Evolutionary conservation across 2,888 invertebrate genomes (phyloP).

Genomic region (Dastarcus helophoroides): DNA sequence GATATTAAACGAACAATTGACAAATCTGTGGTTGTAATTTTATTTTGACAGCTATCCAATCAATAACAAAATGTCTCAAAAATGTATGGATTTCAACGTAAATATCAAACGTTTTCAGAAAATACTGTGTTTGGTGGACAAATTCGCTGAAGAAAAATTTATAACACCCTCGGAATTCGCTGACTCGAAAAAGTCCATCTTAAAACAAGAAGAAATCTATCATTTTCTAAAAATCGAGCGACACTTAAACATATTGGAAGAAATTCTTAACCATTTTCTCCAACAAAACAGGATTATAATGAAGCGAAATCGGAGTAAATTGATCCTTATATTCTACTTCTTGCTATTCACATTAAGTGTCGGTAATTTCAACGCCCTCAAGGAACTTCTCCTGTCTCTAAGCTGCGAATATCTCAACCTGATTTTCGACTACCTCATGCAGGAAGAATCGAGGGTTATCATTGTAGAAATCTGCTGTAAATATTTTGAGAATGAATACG

Average conservation of each 20-base stretch:
- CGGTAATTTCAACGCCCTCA: constrained; percentile 18
- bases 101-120: too few relatives aligned
- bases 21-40: too few relatives aligned
- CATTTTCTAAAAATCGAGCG: constrained; percentile 8
- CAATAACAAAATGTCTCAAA: too few relatives aligned
- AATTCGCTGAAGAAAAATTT: constrained; percentile 3
- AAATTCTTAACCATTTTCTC: constrained; percentile 7
- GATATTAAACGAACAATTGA: too few relatives aligned
- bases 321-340: constrained; percentile 16
- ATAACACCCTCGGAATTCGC: constrained; percentile 7
- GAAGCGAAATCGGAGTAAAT: constrained; percentile 2
- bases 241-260: constrained; percentile 6
- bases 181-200: not conserved
- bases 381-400: constrained; percentile 16
- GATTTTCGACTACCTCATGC: constrained; percentile 37
- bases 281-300: constrained; percentile 6
- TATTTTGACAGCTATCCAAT: too few relatives aligned
- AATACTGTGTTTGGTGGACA: too few relatives aligned
- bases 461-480: constrained; percentile 40
- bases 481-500: constrained; percentile 41
- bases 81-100: too few relatives aligned
- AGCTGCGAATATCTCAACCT: constrained; percentile 16
- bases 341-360: constrained; percentile 25
- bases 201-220: constrained; percentile 4
- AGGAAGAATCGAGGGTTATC: constrained; percentile 37